phyloP scores from a whole-genome alignment of 2,888 invertebrate species.

The Mycogona germanica region DNA sequence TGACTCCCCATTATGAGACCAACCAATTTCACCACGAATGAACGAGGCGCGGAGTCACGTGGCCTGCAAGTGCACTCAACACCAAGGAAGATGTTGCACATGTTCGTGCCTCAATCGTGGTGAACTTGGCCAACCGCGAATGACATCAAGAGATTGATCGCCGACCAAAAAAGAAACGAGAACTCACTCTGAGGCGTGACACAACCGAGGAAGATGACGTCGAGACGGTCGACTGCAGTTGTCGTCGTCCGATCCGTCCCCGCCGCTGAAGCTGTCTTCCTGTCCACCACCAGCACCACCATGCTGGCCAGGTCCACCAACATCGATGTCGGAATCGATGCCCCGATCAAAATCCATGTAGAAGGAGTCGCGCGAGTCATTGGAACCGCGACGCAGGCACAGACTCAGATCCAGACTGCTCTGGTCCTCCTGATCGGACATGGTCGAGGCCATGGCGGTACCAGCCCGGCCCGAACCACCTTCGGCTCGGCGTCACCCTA shows the following conservation, averaged over 20 bases:
- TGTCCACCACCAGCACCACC: background rate
- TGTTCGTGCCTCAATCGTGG: no score
- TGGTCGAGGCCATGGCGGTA: background rate
- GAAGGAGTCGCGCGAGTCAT: slow-evolving; percentile 75
- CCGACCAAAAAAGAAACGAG: no score
- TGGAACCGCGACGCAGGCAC: slow-evolving; percentile 68
- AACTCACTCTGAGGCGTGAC: no score
- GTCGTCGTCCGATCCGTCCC: background rate
- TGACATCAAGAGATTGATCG: no score
- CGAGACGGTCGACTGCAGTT: background rate
- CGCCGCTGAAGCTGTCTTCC: background rate
- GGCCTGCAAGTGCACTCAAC: no score
- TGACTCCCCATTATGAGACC: no score
- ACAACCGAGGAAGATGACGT: no score
- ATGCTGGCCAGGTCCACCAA: slow-evolving; percentile 6
- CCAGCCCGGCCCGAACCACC: background rate
- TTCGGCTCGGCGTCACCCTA: background rate
- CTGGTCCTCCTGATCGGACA: slow-evolving; percentile 53
- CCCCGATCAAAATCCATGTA: slow-evolving; percentile 83
- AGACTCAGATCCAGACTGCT: slow-evolving; percentile 68
- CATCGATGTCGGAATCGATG: slow-evolving; percentile 61
- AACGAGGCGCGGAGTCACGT: no score
- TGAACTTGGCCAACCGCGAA: no score
- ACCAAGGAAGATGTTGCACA: no score
- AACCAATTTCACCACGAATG: no score